Percentiles rank a stretch among this genome's conserved stretches.
Evolutionary conservation across 1,140 invertebrate genomes (phyloP).

Genomic region (Bombus sibiricus): DNA sequence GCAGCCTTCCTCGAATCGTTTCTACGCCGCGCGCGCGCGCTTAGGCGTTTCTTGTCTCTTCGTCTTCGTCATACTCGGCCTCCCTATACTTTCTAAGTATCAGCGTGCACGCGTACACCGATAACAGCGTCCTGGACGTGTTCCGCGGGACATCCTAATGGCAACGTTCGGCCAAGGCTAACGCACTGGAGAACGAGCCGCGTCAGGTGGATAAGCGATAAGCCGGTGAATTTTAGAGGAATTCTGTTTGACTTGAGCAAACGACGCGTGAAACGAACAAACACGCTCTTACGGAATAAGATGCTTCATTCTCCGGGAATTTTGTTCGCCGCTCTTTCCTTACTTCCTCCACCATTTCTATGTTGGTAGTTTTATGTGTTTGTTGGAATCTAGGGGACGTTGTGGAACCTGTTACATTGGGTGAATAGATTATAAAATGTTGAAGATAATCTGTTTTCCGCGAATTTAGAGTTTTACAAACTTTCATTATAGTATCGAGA

Average conservation of each 20-base stretch:
- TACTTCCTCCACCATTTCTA: not conserved
- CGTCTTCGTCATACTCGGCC: not conserved
- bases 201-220: slow-evolving; percentile 36
- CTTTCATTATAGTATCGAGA: too few relatives aligned
- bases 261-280: slow-evolving; percentile 9
- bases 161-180: not conserved
- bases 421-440: too few relatives aligned
- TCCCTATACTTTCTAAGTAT: slow-evolving; percentile 10
- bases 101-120: not conserved
- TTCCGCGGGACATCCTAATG: slow-evolving; percentile 28
- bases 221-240: slow-evolving; percentile 10
- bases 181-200: not conserved
- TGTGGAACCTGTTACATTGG: too few relatives aligned
- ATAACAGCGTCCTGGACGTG: not conserved
- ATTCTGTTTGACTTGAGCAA: slow-evolving; percentile 34
- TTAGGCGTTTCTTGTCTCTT: not conserved
- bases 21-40: not conserved
- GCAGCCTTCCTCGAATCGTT: slow-evolving; percentile 40
- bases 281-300: not conserved
- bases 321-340: not conserved
- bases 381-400: too few relatives aligned
- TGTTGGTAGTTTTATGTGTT: not conserved
- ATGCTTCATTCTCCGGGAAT: not conserved
- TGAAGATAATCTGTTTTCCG: too few relatives aligned
- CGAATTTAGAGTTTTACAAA: too few relatives aligned